These are phyloP conservation scores for Tupiocoris notatus DNA, from an alignment of 2,888 invertebrate genomes.

Conservation along the genomic window DNA sequence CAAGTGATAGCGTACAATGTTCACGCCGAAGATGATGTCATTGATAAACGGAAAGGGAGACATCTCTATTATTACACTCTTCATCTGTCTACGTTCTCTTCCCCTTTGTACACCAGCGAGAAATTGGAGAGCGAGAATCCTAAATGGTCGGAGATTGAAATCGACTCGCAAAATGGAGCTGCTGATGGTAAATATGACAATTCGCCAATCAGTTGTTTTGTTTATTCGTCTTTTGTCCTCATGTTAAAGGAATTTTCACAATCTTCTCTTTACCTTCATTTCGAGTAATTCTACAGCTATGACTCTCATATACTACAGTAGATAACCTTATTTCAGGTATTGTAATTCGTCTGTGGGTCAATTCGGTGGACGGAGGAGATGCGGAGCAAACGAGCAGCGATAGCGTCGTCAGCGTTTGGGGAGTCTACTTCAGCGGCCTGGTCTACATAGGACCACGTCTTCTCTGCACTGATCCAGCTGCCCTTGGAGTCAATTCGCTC, in stretches of 20 bases:
- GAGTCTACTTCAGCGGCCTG: slow-evolving; percentile 80
- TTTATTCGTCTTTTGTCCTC: no score
- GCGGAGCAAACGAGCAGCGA: slow-evolving; percentile 45
- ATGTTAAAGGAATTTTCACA: no score
- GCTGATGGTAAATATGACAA: slow-evolving; percentile 51
- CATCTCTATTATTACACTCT: slow-evolving; percentile 69
- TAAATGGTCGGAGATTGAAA: slow-evolving; percentile 78
- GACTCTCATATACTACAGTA: no score
- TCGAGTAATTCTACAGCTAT: no score
- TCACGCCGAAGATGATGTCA: slow-evolving; percentile 52
- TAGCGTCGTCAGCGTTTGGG: slow-evolving; percentile 67
- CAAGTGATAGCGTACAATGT: slow-evolving; percentile 70
- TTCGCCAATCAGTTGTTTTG: no score
- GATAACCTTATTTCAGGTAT: slow-evolving; percentile 52
- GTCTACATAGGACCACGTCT: slow-evolving; percentile 71
- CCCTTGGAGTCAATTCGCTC: slow-evolving; percentile 69
- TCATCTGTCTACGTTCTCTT: slow-evolving; percentile 76
- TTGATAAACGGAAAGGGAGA: slow-evolving; percentile 53
- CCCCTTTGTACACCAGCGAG: slow-evolving; percentile 82
- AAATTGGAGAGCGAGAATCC: slow-evolving; percentile 68
- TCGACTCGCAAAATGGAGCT: slow-evolving; percentile 50
- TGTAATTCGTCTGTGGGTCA: slow-evolving; percentile 57
- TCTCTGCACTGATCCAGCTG: slow-evolving; percentile 64
- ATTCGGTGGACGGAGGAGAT: slow-evolving; percentile 38
- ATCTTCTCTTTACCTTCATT: no score